Evolutionary conservation across 2,888 invertebrate genomes (phyloP).

Genomic region (Allolobophora icterica): DNA sequence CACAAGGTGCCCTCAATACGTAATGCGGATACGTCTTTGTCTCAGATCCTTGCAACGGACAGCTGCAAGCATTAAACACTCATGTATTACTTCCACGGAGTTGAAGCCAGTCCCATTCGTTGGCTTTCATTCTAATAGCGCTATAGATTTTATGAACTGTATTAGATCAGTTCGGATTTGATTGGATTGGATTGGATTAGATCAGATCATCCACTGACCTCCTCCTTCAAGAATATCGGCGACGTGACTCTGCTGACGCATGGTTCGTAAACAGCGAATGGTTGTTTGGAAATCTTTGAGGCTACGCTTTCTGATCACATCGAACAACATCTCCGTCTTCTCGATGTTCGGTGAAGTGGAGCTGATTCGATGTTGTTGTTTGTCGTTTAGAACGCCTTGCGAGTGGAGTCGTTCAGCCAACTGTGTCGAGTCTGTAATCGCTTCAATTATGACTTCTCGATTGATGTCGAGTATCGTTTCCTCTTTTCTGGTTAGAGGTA

Average conservation of each 20-base stretch:
- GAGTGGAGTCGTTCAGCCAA: neutral
- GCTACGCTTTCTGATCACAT: neutral
- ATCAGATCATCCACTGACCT: neutral
- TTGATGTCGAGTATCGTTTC: neutral
- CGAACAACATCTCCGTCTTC: neutral
- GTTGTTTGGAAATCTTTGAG: neutral
- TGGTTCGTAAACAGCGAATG: neutral
- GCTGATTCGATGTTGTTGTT: neutral
- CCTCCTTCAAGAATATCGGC: neutral
- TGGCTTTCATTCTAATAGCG: no score
- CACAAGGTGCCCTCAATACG: no score
- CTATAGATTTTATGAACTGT: no score
- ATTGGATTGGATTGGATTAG: neutral
- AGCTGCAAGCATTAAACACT: no score
- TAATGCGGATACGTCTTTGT: no score
- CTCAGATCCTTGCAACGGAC: no score
- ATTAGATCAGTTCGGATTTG: no score
- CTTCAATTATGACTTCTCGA: neutral
- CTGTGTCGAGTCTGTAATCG: neutral
- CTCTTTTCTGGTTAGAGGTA: neutral
- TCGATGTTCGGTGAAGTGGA: neutral
- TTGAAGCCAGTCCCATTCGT: no score
- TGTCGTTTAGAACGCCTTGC: neutral
- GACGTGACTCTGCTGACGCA: neutral
- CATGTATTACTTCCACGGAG: no score